Conservation (phyloP, 2,797 vertebrate species). For the Heteromormyrus szaboi region DNA sequence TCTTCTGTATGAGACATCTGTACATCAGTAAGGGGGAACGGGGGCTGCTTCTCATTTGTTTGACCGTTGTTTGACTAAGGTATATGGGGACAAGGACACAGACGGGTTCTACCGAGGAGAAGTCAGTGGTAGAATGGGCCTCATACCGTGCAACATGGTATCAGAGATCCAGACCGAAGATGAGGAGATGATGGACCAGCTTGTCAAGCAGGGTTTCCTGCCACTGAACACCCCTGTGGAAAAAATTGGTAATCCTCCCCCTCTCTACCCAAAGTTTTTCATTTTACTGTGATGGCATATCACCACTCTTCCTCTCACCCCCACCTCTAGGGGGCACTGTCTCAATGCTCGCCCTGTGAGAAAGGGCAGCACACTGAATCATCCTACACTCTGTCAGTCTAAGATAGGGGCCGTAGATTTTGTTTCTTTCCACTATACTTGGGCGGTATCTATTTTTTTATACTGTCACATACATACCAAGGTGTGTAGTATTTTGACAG, state of each 20-base stretch:
- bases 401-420: not conserved
- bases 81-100: slow-evolving; percentile 89
- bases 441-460: not conserved
- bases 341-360: not conserved
- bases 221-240: slow-evolving; percentile 91
- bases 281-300: not conserved
- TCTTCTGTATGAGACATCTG: not conserved
- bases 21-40: not conserved
- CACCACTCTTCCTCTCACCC: not conserved
- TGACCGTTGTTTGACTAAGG: slow-evolving; percentile 53
- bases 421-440: not conserved
- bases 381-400: not conserved
- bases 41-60: not conserved
- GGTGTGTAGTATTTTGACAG: not conserved
- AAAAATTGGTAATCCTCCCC: slow-evolving; percentile 71
- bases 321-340: not conserved
- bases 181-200: slow-evolving; percentile 91
- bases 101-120: slow-evolving; percentile 95
- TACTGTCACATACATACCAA: not conserved
- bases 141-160: slow-evolving; percentile 98
- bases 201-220: slow-evolving; percentile 91
- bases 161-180: slow-evolving; percentile 95
- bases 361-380: not conserved
- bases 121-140: slow-evolving; percentile 76
- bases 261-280: not conserved